Evolutionary conservation across 2,113 vertebrate species (phyloP), one percentile per base, ranked within the genome.

Genomic region (Lagopus muta): DNA sequence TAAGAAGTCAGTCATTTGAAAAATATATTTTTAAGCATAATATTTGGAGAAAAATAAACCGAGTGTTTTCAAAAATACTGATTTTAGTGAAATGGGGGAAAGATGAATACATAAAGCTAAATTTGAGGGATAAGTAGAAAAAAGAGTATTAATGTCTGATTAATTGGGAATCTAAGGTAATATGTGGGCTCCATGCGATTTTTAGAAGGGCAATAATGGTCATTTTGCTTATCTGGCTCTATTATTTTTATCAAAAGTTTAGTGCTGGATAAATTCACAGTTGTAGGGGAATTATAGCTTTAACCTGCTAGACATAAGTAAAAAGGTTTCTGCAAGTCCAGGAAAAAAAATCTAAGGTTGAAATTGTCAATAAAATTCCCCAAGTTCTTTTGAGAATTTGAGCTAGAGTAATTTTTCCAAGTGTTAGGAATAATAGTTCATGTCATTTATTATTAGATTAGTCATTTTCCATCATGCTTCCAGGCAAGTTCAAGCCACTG

Each of bases 331-430:
- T 69, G 52, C 67, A 47, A 67, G 38, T 83, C 28, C 8, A 17
- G 30, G 70, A 20, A 15, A 65, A 60, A 85, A 16, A 34, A 5
- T 2, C 2, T 1, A 1, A 77, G 45, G 7, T 47, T 88, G 47
- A 86, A 94, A 57, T 86, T 48, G 73, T 38, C 32, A 76, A 45
- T 48, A 70, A 95, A 84, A 87, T 82, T 94, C 27, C 67, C 38
- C 17, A 67, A 34, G 43, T 72, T 34, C 83, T 30, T 72, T 64
- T 64, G 52, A 86, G 80, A 81, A 93, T 84, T 84, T 69, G 61
- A 72, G 28, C 32, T 86, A 58, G 57, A 90, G 54, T 36, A 25
- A 30, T 84, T 86, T 55, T 78, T 69, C 22, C 25, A 43, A 64
- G 24, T 75, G 48, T 80, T 94, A 84, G 76, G 52, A 75, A 6